These are phyloP conservation scores for Hippocampus mohnikei DNA, from an alignment of 2,113 vertebrate genomes.

Conservation along the genomic window DNA sequence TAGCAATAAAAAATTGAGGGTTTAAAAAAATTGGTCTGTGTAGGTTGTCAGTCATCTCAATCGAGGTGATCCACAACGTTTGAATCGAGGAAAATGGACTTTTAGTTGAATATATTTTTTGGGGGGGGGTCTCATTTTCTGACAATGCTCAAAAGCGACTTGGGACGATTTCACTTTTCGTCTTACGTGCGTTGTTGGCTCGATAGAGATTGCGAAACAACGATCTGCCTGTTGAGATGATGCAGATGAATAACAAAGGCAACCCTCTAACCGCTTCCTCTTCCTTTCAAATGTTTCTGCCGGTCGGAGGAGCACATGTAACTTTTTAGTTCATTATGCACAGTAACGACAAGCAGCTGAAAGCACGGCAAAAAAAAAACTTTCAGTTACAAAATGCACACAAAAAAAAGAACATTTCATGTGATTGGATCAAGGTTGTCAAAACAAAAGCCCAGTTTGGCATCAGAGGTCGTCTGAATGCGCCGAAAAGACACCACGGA, in stretches of 20 bases:
- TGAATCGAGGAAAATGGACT: too few relatives aligned
- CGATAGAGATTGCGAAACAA: neutral
- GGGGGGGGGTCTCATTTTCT: too few relatives aligned
- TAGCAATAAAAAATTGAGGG: too few relatives aligned
- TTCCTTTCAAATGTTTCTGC: slow-evolving; percentile 27
- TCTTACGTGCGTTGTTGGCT: neutral
- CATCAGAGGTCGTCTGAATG: slow-evolving; percentile 65
- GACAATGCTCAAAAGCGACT: too few relatives aligned
- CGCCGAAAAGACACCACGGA: slow-evolving; percentile 46
- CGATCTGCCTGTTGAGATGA: slow-evolving; percentile 30
- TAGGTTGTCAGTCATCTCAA: too few relatives aligned
- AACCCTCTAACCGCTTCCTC: slow-evolving; percentile 7
- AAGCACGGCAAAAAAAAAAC: slow-evolving; percentile 45
- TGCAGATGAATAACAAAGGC: slow-evolving; percentile 45
- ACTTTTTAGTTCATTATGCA: slow-evolving; percentile 52
- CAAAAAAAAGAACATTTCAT: slow-evolving; percentile 56
- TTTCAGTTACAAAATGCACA: slow-evolving; percentile 62
- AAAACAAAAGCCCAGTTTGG: slow-evolving; percentile 65
- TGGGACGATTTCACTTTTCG: slow-evolving; percentile 26
- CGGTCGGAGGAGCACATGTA: slow-evolving; percentile 40
- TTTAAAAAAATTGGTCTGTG: too few relatives aligned
- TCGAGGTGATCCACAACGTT: too few relatives aligned
- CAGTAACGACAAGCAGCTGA: slow-evolving; percentile 45
- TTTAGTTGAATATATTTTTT: too few relatives aligned
- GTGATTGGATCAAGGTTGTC: slow-evolving; percentile 68